A percentile compares a stretch with the other conserved stretches of the same genome.
phyloP scores from a whole-genome alignment of 2,113 vertebrate genomes.

The Catharus minimus region DNA sequence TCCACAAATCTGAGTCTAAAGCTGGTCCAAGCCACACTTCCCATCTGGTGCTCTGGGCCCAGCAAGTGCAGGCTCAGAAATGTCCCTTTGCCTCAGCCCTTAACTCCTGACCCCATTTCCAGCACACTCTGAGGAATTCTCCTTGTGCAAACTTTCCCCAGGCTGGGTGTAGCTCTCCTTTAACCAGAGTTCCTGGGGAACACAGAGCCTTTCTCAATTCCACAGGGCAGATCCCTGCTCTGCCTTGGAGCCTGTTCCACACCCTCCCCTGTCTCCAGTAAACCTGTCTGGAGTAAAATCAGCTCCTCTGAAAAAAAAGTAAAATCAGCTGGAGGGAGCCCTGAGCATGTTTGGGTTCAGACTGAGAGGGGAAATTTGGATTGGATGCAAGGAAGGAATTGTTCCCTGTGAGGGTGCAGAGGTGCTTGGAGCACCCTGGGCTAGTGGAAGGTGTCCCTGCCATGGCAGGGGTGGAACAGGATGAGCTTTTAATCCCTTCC shows the following conservation, averaged over 20 bases:
- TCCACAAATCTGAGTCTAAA: neutral
- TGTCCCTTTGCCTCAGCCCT: neutral
- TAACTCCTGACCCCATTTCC: constrained; percentile 32
- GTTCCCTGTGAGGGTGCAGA: neutral
- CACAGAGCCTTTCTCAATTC: neutral
- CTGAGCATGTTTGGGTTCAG: neutral
- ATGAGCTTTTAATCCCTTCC: neutral
- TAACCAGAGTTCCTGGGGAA: neutral
- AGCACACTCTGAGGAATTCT: neutral
- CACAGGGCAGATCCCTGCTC: neutral
- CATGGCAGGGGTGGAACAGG: rapidly evolving
- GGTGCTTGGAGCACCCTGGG: neutral
- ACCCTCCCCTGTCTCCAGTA: neutral
- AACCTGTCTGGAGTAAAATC: neutral
- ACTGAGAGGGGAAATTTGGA: neutral
- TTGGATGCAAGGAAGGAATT: neutral
- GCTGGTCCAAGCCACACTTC: neutral
- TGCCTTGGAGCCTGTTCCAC: neutral
- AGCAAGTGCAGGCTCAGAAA: constrained; percentile 15
- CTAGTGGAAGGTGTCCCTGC: neutral
- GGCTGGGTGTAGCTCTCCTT: constrained; percentile 8
- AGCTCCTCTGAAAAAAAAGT: neutral
- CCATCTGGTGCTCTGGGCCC: neutral
- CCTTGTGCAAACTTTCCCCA: constrained; percentile 9
- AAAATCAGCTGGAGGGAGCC: neutral